A percentile compares a stretch with the other conserved stretches of the same genome.
phyloP scores from a whole-genome alignment of 2,113 vertebrate genomes.

The Nyctibius bracteatus region DNA sequence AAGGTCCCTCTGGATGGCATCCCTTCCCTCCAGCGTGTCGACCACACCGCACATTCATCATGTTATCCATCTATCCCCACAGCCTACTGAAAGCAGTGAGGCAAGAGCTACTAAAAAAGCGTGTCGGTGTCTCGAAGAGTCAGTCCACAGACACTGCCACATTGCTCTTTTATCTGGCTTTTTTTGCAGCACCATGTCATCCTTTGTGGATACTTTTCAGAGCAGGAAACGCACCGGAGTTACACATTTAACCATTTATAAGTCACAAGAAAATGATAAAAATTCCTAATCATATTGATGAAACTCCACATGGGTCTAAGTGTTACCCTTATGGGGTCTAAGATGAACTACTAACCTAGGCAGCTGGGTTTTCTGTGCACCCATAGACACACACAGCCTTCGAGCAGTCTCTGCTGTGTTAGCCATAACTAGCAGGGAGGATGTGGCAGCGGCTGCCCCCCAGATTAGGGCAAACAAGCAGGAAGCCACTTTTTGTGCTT shows the following conservation, averaged over 20 bases:
- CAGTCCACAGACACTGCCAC: not conserved
- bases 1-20: too few species aligned
- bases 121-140: not conserved
- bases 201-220: not conserved
- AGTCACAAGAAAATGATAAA: not conserved
- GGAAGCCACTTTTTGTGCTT: not conserved
- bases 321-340: not conserved
- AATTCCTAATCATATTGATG: not conserved
- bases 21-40: too few species aligned
- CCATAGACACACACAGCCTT: not conserved
- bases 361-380: not conserved
- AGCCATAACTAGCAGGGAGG: not conserved
- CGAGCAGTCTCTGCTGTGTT: fast-evolving
- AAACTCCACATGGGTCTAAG: fast-evolving
- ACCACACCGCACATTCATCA: too few species aligned
- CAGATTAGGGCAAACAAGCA: not conserved
- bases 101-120: not conserved
- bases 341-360: fast-evolving
- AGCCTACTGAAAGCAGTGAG: not conserved
- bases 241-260: not conserved
- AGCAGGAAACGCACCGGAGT: not conserved
- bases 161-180: not conserved
- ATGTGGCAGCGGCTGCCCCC: not conserved
- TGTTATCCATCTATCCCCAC: too few species aligned
- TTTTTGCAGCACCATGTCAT: not conserved